phyloP scores from a whole-genome alignment of 2,797 vertebrate genomes.

The Lithobates pipiens region DNA sequence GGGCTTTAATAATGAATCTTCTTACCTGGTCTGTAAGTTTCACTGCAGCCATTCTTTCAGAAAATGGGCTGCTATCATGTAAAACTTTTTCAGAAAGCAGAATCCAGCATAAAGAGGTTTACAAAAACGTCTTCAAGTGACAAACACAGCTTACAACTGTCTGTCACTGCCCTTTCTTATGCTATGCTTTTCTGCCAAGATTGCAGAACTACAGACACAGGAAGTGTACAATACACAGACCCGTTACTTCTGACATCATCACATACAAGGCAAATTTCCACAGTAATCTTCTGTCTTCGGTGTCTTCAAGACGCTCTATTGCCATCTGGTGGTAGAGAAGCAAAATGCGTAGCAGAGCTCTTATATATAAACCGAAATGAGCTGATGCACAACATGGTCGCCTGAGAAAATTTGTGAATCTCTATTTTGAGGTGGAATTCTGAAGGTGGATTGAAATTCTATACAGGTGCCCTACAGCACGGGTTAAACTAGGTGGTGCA shows the following conservation, averaged over 20 bases:
- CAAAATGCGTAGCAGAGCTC: not conserved
- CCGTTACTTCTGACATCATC: not conserved
- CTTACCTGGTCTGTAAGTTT: not conserved
- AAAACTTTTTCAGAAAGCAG: not conserved
- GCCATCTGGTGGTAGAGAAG: not conserved
- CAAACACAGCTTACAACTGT: not conserved
- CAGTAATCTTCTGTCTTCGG: not conserved
- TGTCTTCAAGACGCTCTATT: not conserved
- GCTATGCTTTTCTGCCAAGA: not conserved
- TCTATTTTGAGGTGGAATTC: too few relatives aligned
- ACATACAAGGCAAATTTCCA: not conserved
- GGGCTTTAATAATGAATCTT: not conserved
- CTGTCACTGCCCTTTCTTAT: not conserved
- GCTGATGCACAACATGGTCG: not conserved
- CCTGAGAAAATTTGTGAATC: not conserved
- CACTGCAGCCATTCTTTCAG: not conserved
- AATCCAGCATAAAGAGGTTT: not conserved
- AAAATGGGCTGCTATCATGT: not conserved
- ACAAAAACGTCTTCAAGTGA: too few relatives aligned
- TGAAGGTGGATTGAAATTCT: too few relatives aligned
- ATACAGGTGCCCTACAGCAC: too few relatives aligned
- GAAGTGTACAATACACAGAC: not conserved
- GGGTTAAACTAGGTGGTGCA: too few relatives aligned
- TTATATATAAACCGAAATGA: too few relatives aligned
- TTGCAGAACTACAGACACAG: constrained; percentile 1